phyloP scores from a whole-genome alignment of 2,797 vertebrate species.

The Ctenosaura bakeri region DNA sequence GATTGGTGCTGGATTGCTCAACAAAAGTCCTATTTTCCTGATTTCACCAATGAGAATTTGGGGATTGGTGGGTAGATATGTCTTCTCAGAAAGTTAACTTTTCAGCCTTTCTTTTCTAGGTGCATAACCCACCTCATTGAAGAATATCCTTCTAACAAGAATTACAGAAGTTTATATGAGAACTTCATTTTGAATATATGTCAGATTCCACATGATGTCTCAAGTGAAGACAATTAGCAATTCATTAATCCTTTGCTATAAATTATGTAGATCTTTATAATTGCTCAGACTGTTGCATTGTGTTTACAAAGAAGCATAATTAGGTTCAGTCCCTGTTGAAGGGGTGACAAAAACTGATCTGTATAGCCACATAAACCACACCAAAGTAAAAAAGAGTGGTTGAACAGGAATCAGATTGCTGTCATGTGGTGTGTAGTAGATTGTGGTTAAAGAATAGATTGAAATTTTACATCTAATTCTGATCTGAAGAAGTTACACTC shows the following conservation, averaged over 20 bases:
- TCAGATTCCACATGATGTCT: neutral
- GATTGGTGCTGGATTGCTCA: neutral
- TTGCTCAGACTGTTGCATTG: neutral
- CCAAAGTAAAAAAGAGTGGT: neutral
- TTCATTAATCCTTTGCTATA: neutral
- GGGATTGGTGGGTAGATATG: neutral
- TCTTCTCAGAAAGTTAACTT: neutral
- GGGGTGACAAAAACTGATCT: neutral
- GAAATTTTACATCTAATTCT: neutral
- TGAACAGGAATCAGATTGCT: neutral
- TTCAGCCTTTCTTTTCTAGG: neutral
- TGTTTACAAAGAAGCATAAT: neutral
- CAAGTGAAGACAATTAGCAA: neutral
- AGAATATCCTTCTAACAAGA: neutral
- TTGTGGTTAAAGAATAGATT: neutral
- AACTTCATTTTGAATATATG: neutral
- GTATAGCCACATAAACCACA: neutral
- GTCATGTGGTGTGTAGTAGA: neutral
- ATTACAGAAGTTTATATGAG: neutral
- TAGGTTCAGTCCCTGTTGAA: neutral
- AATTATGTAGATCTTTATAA: neutral
- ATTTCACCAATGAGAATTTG: neutral
- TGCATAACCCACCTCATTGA: neutral
- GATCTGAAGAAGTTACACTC: constrained; percentile 25
- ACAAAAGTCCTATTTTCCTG: neutral